phyloP scores from a whole-genome alignment of 2,797 vertebrate genomes.

The Psittacula derbiana region DNA sequence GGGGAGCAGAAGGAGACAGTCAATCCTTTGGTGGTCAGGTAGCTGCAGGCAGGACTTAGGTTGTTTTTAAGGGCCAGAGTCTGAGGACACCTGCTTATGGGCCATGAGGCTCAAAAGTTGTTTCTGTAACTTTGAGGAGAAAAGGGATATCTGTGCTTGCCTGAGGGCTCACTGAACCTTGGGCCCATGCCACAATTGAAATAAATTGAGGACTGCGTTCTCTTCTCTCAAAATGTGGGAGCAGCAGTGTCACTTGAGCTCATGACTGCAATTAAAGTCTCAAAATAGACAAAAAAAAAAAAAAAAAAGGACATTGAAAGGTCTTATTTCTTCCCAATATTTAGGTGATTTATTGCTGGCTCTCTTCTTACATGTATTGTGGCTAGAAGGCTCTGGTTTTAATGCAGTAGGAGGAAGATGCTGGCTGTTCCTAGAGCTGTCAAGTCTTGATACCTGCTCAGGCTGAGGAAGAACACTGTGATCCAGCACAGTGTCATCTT shows the following conservation, averaged over 20 bases:
- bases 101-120: neutral
- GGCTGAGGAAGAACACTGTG: neutral
- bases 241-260: neutral
- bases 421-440: neutral
- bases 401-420: neutral
- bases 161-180: neutral
- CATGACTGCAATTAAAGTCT: neutral
- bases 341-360: neutral
- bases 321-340: neutral
- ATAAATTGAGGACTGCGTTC: neutral
- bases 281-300: neutral
- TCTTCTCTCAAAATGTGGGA: neutral
- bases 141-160: neutral
- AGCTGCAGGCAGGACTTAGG: fast-evolving
- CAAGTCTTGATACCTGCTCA: neutral
- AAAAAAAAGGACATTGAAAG: neutral
- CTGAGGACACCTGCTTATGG: neutral
- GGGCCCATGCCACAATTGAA: fast-evolving
- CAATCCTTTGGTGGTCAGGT: neutral
- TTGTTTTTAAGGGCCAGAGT: neutral
- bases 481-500: neutral
- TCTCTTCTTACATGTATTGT: neutral
- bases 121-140: neutral
- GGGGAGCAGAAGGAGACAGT: neutral
- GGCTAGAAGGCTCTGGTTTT: neutral